Evolutionary conservation across 1,140 invertebrate genomes (phyloP), one percentile per base, ranked within the genome.

Genomic region (Triops cancriformis): DNA sequence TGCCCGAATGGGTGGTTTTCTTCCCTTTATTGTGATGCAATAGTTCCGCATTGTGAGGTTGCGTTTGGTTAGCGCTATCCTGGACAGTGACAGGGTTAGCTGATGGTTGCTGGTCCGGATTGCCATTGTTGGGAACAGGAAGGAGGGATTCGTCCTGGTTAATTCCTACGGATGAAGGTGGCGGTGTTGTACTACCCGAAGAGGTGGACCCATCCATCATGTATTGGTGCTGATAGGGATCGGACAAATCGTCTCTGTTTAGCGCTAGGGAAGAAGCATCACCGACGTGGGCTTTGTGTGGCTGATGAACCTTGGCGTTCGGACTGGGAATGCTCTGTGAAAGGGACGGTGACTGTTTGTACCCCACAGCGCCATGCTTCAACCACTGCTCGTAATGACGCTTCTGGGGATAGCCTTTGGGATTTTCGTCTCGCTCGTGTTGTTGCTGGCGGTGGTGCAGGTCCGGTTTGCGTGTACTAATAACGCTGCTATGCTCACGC

Each of bases 381-480:
- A 64, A 23, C 51, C 51, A 64, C 51, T 64, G 51, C 51, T 64
- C 51, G 51, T 64, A 64, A 64, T 64, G 23, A 23, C 51, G 51
- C 51, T 64, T 64, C 51, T 64, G 51, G 51, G 51, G 51, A 64
- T 64, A 64, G 51, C 51, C 51, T 64, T 64, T 64, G 10, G 51
- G 51, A 64, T 64, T 64, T 64, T 64, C 51, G 51, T 64, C 51
- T 64, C 51, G 51, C 51, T 64, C 51, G 14, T 4, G 51, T 23
- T 10, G 51, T 1, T 64, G 51, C 51, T 64, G 51, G 51, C 51
- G 51, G 51, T 64, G 51, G n/a, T 64, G 51, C 51, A 64, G 51
- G 51, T 64, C 51, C 51, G 51, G 51, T 64, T 64, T 64, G 51
- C 51, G 51, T 64, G 51, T 64, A 64, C 51, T 64, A 64, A 64